Percentiles rank a stretch among this genome's conserved stretches.
phyloP scores from a whole-genome alignment of 2,888 invertebrate species.

The Protonemura montana region DNA sequence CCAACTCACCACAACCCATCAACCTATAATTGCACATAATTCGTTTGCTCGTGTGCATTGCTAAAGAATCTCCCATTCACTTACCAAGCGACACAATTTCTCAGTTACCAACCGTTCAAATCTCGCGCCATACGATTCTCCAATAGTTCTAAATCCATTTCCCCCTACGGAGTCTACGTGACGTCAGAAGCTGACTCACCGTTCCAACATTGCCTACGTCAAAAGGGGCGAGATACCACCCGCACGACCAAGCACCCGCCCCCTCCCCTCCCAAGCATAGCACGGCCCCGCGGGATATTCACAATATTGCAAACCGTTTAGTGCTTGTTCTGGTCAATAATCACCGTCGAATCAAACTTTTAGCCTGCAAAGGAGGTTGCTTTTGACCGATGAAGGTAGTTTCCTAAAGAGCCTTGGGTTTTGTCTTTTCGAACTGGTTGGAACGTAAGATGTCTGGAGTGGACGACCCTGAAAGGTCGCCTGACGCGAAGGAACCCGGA shows the following conservation, averaged over 20 bases:
- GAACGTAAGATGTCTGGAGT: neutral
- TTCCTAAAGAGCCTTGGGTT: conserved; percentile 22
- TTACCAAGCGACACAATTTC: neutral
- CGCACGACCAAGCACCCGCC: neutral
- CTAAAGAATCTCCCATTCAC: neutral
- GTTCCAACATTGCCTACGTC: conserved; percentile 15
- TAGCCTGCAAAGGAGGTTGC: neutral
- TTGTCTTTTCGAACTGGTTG: neutral
- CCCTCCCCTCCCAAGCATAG: neutral
- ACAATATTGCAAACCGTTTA: neutral
- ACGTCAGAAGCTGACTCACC: conserved; percentile 36
- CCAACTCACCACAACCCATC: neutral
- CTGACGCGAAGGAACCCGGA: neutral
- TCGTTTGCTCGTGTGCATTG: neutral
- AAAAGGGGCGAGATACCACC: conserved; percentile 21
- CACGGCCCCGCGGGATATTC: neutral
- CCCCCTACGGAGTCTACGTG: conserved; percentile 28
- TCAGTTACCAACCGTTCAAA: conserved; percentile 12
- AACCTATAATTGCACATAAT: neutral
- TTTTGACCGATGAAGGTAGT: neutral
- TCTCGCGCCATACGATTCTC: neutral
- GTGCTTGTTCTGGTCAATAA: neutral
- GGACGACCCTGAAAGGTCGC: conserved; percentile 38
- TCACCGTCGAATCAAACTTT: neutral
- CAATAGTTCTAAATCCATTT: neutral